Percentiles rank a stretch among this genome's conserved stretches.
phyloP scores from a whole-genome alignment of 30 jellyfish, hydroid and myxozoan genomes.

The Mastigias papua region DNA sequence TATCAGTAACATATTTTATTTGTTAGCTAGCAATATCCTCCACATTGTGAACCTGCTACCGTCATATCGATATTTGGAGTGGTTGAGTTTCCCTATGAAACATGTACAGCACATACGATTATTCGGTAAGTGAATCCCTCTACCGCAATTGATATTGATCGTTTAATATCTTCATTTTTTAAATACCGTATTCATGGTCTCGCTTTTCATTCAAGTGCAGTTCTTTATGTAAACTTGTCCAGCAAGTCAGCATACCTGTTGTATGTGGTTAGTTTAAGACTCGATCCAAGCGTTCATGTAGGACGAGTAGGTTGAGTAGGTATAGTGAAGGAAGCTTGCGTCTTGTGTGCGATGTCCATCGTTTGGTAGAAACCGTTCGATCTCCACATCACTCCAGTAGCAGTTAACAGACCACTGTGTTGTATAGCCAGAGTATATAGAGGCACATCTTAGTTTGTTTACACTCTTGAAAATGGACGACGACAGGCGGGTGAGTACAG shows the following conservation, averaged over 20 bases:
- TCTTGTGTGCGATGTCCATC: neutral
- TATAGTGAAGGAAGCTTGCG: neutral
- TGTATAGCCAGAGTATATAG: neutral
- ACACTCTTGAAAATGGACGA: neutral
- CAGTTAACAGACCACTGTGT: neutral
- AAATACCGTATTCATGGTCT: slow-evolving; percentile 42
- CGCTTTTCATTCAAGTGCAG: slow-evolving; percentile 5
- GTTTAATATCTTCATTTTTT: neutral
- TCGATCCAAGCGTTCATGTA: neutral
- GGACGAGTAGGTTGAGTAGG: neutral
- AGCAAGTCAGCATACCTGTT: slow-evolving; percentile 44
- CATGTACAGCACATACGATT: slow-evolving; percentile 68
- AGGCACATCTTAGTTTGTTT: neutral
- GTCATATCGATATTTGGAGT: slow-evolving; percentile 13
- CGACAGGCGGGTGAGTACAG: slow-evolving; percentile 11
- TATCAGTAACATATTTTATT: neutral
- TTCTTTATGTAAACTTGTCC: neutral
- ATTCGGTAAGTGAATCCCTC: slow-evolving; percentile 75
- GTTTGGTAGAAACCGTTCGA: neutral
- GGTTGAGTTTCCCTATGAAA: slow-evolving; percentile 24
- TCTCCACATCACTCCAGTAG: neutral
- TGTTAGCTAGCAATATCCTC: slow-evolving; percentile 3
- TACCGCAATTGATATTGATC: slow-evolving; percentile 35
- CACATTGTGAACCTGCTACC: slow-evolving; percentile 31
- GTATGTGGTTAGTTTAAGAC: slow-evolving; percentile 29